A percentile compares a stretch with the other conserved stretches of the same genome.
Conservation (phyloP, 2,888 invertebrate genomes). For the Serripes groenlandicus region DNA sequence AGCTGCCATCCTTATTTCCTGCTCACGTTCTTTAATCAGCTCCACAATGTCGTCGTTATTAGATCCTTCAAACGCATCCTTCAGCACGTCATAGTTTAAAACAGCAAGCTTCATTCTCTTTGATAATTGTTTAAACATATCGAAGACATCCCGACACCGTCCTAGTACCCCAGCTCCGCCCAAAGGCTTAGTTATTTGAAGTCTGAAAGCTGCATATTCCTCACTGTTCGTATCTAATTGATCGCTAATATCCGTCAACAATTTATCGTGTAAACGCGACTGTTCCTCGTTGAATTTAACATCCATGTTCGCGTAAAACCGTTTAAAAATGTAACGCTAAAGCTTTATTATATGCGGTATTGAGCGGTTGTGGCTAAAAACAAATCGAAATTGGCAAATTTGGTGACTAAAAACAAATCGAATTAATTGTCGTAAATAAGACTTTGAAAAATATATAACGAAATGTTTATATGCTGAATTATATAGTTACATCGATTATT, state of each 20-base stretch:
- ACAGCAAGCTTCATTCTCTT: neutral
- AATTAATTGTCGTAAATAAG: too few relatives aligned
- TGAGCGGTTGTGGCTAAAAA: too few relatives aligned
- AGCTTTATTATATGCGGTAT: too few relatives aligned
- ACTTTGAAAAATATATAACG: too few relatives aligned
- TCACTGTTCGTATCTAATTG: neutral
- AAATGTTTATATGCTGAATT: too few relatives aligned
- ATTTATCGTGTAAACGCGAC: neutral
- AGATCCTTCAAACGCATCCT: neutral
- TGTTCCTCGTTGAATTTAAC: neutral
- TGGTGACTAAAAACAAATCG: too few relatives aligned
- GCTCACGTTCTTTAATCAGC: neutral
- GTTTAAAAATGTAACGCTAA: too few relatives aligned
- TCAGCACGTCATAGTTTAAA: neutral
- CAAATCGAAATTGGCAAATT: too few relatives aligned
- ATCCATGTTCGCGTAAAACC: too few relatives aligned
- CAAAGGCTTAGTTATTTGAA: neutral
- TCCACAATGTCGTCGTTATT: neutral
- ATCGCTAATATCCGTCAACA: neutral
- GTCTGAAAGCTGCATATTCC: neutral
- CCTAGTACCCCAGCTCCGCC: slow-evolving; percentile 3
- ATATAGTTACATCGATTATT: too few relatives aligned
- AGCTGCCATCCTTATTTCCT: neutral
- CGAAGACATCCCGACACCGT: neutral
- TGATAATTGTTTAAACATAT: neutral